Conservation (phyloP, 2,797 vertebrate species). For the Anabacerthia variegaticeps region DNA sequence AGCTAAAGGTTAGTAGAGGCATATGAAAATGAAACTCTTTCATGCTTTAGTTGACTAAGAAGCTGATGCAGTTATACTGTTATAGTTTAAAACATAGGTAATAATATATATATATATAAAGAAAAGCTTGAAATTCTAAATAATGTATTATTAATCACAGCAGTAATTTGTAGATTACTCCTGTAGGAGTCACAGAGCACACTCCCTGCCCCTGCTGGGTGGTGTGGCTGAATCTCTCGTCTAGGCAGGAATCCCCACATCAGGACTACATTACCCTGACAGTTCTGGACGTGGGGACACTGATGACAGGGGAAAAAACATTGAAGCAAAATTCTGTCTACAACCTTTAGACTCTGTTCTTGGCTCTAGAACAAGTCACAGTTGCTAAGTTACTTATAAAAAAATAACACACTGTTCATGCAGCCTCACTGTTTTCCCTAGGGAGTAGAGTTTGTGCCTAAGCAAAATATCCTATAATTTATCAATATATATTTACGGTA, state of each 20-base stretch:
- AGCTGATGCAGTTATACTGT: not conserved
- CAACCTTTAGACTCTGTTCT: not conserved
- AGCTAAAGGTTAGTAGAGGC: not conserved
- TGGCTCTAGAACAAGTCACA: not conserved
- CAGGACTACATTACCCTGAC: not conserved
- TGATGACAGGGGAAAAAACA: not conserved
- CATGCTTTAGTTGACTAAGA: not conserved
- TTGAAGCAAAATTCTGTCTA: not conserved
- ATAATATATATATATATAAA: not conserved
- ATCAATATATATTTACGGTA: not conserved
- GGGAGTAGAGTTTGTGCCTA: not conserved
- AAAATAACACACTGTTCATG: not conserved
- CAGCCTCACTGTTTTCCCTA: not conserved
- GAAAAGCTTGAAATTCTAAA: not conserved
- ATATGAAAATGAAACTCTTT: not conserved
- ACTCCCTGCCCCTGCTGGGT: not conserved
- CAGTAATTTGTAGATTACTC: not conserved
- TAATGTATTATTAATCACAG: not conserved
- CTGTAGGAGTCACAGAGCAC: not conserved
- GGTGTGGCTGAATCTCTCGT: not conserved
- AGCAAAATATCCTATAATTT: not conserved
- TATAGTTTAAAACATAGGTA: not conserved
- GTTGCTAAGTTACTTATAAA: constrained; percentile 10
- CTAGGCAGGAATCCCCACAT: not conserved
- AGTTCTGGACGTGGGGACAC: not conserved